Percentiles rank a stretch among this genome's conserved stretches.
phyloP scores from a whole-genome alignment of 1,140 invertebrate species.

The Agrypnia vestita region DNA sequence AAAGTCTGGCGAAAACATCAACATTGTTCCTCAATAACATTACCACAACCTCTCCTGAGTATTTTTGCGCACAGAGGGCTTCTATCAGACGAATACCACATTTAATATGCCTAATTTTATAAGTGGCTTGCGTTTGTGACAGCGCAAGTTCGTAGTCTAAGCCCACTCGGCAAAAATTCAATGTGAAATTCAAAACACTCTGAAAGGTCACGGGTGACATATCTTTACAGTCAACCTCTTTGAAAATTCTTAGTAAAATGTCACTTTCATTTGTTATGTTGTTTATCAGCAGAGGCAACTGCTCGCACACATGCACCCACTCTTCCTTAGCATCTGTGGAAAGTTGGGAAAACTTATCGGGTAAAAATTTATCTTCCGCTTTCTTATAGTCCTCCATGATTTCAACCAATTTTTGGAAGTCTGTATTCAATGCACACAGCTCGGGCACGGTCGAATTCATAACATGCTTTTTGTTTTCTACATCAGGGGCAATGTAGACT shows the following conservation, averaged over 20 bases:
- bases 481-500: slow-evolving; percentile 62
- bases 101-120: slow-evolving; percentile 95
- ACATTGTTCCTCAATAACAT: slow-evolving; percentile 76
- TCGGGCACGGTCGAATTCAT: slow-evolving; percentile 66
- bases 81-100: slow-evolving; percentile 90
- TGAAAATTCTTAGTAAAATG: slow-evolving; percentile 68
- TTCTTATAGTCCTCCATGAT: slow-evolving; percentile 66
- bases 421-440: slow-evolving; percentile 65
- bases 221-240: slow-evolving; percentile 57
- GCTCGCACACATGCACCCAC: slow-evolving; percentile 84
- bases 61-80: slow-evolving; percentile 73
- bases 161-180: slow-evolving; percentile 77
- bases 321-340: slow-evolving; percentile 76
- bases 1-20: slow-evolving; percentile 80
- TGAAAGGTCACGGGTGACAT: slow-evolving; percentile 64
- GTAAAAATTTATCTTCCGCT: slow-evolving; percentile 70
- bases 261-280: slow-evolving; percentile 68
- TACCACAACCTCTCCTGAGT: slow-evolving; percentile 75
- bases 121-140: slow-evolving; percentile 87
- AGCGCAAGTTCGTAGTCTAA: slow-evolving; percentile 88
- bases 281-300: slow-evolving; percentile 67
- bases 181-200: slow-evolving; percentile 66
- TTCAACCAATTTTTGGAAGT: slow-evolving; percentile 69
- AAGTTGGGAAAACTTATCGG: slow-evolving; percentile 70
- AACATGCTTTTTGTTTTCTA: slow-evolving; percentile 66